Evolutionary conservation across 2,888 invertebrate genomes (phyloP), one percentile per base, ranked within the genome.

Genomic region (Eutolmus rufibarbis): DNA sequence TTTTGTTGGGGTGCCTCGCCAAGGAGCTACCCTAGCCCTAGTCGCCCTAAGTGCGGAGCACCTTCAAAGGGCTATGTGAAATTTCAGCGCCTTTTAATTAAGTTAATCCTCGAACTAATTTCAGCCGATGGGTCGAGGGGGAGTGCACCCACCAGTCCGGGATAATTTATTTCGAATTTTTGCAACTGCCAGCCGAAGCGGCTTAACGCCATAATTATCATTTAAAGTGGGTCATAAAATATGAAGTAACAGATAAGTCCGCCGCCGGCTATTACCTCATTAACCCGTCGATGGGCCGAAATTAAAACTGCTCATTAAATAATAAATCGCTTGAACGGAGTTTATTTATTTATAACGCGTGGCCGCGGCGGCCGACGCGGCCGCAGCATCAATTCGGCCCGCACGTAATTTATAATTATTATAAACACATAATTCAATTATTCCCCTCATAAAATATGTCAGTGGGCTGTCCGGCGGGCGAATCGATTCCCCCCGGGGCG

Each of bases 21-120:
- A 81, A 81, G 56, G 46, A 81, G 81, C 46, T 51, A 8, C 57
- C 82, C 82, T 9, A 37, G 34, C 14, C 34, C 16, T 51, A n/a
- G 51, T 66, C 79, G 23, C n/a, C 23, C 78, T 78, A 51, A 51
- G 51, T 51, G 37, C 37, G 8, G 57, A 82, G 57, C 57, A 9
- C 57, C 57, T 34, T 66, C 82, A 82, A 81, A 81, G 51, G 81
- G 19, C 14, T 82, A 37, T 40, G 34, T 40, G 43, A 74, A 74
- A 23, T 28, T 85, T 74, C 74, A 46, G 23, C 40, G 74, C 43
- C 28, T 74, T 85, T 85, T 85, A 85, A 85, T 85, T 85, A 85
- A 85, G 74, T 85, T 85, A 85, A 85, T 85, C 85, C 74, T 74
- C 40, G 28, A 85, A 85, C 85, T 85, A 85, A 85, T 85, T 85